Base-by-base conservation (phyloP, 37 sponge, comb jelly and placozoan species). In the Halisarca cf. caerulea region DNA sequence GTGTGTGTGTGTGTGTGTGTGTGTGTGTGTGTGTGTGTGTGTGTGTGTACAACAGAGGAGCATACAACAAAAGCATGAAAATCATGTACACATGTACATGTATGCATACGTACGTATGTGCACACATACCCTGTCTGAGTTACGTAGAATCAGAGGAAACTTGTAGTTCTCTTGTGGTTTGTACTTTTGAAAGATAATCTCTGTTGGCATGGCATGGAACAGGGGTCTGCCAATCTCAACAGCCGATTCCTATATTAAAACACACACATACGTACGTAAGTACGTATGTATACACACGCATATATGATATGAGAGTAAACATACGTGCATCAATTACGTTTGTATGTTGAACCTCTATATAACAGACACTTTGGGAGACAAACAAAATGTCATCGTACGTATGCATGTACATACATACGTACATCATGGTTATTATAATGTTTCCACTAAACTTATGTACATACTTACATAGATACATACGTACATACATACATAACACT, bases 121-220 rank as follows among this genome's bases (percentile, higher is more conserved):
- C 60, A 21, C 24, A 0, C 55, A 71, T 51, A 94, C 95, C 66
- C 86, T 96, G 71, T 98, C 99, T 57, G 81, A 60, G 80, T 98
- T 98, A 44, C 91, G 85, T 38, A 98, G 74, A 9, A 79, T 75
- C 1, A 98, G 80, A 0, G 93, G 95, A 11, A 98, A 54, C 36
- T 89, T 90, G 59, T 96, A 94, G 2, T 86, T 80, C 34, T 89
- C 77, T 25, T 83, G 92, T 21, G 97, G 88, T 30, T 92, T 81
- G 58, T 86, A 98, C 85, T 96, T 84, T 68, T 98, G 99, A 58
- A 98, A 98, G 55, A 91, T 39, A 15, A 98, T 74, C 85, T 98
- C 95, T 23, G 95, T 89, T 20, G 99, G 99, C 41, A 92, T 92
- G 28, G 95, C 91, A 40, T 96, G 93, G 57, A 98, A 98, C 21